A percentile compares a stretch with the other conserved stretches of the same genome.
Conservation (phyloP, 2,888 invertebrate genomes). For the Papilio gigon region DNA sequence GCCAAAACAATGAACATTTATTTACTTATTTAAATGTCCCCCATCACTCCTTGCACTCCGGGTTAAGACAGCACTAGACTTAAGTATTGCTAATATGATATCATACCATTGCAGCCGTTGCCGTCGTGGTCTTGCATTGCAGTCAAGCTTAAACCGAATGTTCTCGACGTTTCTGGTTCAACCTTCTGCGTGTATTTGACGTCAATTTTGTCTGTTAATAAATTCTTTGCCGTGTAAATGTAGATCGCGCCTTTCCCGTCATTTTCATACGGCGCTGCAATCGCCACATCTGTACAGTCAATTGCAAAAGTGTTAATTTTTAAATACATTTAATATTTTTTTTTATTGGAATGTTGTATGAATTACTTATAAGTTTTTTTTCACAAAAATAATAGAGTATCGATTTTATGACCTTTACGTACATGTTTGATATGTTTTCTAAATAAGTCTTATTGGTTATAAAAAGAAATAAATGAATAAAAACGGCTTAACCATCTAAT, state of each 20-base stretch:
- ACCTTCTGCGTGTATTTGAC: constrained; percentile 50
- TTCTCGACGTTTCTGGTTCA: constrained; percentile 40
- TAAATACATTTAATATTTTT: background rate
- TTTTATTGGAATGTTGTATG: no score
- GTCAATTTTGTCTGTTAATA: constrained; percentile 44
- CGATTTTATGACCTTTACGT: no score
- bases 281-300: constrained; percentile 58
- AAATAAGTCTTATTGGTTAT: no score
- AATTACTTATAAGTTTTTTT: no score
- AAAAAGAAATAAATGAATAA: background rate
- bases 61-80: no score
- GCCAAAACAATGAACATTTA: constrained; percentile 22
- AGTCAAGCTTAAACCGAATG: constrained; percentile 59
- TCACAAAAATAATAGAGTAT: no score
- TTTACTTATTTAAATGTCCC: no score
- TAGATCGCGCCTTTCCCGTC: constrained; percentile 61
- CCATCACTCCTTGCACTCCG: no score
- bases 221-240: constrained; percentile 57
- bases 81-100: background rate
- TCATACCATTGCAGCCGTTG: constrained; percentile 66
- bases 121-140: constrained; percentile 53
- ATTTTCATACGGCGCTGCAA: constrained; percentile 65
- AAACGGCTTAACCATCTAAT: constrained; percentile 49
- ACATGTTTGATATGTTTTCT: no score
- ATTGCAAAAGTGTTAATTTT: constrained; percentile 18